Evolutionary conservation across 2,797 vertebrate genomes (phyloP), one percentile per base, ranked within the genome.

Genomic region (Prunella strophiata): DNA sequence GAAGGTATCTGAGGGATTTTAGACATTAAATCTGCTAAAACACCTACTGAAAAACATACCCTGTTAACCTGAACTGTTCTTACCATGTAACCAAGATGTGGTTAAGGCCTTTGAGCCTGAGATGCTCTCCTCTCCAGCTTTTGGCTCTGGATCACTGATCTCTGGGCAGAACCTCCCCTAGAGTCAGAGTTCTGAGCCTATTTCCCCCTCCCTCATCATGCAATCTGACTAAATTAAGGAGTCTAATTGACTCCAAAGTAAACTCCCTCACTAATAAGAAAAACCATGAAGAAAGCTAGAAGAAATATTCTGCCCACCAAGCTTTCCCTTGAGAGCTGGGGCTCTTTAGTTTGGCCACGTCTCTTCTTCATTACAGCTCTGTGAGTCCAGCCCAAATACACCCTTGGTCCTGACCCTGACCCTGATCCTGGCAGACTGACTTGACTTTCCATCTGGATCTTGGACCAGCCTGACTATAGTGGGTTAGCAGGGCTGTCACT

Each of bases 201-300:
- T 6, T 47, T 4, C 25, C 0, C 12, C 1, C 1, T 3, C 14
- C 13, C 57, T 51, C 8, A 51, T 38, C 18, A 84, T 17, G 13
- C 22, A 72, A 13, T 62, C 51, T 68, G 17, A 21, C 36, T 16
- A 16, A 26, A 16, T 36, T 62, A 71, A 77, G 22, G 22, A 61
- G 18, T 55, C 9, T 66, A 27, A 63, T 18, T 42, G 26, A 87
- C 22, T 79, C 14, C 16, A 32, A 70, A 84, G 36, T 54, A 32
- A 85, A 4, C 3, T 54, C 30, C 23, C 11, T 86, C 5, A 3
- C 43, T 71, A 26, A 18, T 40, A 65, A 76, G 26, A 61, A 29
- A 9, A 43, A n/a, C 16, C 29, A 38, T 20, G 36, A 79, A 73
- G 29, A 70, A 59, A 68, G 18, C 15, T 30, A 32, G 40, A 81